Evolutionary conservation across 2,888 invertebrate species (phyloP).

Genomic region (Pycnomerus fuliginosus): DNA sequence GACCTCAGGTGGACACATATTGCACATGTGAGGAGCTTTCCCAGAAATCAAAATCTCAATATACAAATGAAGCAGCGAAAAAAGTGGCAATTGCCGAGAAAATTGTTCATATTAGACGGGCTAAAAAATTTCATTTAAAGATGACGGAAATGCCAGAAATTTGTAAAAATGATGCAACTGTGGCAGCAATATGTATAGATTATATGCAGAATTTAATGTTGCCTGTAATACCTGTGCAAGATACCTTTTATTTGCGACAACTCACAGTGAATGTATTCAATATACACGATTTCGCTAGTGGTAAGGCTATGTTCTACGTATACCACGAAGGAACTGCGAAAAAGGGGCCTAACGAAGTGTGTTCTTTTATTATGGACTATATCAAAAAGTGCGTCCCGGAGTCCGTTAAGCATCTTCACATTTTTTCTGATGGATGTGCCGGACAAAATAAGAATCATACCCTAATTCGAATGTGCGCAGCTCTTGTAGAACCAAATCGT

Average conservation of each 20-base stretch:
- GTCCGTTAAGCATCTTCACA: constrained; percentile 7
- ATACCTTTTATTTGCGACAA: constrained; percentile 1
- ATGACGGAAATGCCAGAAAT: constrained; percentile 16
- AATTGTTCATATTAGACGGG: constrained; percentile 27
- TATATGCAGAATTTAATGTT: constrained; percentile 16
- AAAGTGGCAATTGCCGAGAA: constrained; percentile 28
- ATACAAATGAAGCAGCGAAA: constrained; percentile 28
- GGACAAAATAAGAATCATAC: constrained; percentile 26
- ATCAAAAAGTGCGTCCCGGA: neutral
- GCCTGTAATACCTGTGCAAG: constrained; percentile 14
- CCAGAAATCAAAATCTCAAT: constrained; percentile 21
- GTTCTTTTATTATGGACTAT: neutral
- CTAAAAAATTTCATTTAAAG: constrained; percentile 30
- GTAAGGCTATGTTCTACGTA: neutral
- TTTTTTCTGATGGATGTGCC: constrained; percentile 24
- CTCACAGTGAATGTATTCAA: neutral
- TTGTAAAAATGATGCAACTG: constrained; percentile 8
- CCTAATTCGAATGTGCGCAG: constrained; percentile 17
- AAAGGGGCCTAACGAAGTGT: neutral
- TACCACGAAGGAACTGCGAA: neutral
- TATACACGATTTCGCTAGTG: neutral
- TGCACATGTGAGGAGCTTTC: constrained; percentile 22
- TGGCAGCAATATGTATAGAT: constrained; percentile 10
- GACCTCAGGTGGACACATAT: constrained; percentile 24
- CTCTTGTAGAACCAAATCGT: constrained; percentile 11